Percentiles rank a stretch among this genome's conserved stretches.
These are phyloP conservation scores for Botia almorhae DNA, from an alignment of 2,797 vertebrate species.

Conservation along the genomic window DNA sequence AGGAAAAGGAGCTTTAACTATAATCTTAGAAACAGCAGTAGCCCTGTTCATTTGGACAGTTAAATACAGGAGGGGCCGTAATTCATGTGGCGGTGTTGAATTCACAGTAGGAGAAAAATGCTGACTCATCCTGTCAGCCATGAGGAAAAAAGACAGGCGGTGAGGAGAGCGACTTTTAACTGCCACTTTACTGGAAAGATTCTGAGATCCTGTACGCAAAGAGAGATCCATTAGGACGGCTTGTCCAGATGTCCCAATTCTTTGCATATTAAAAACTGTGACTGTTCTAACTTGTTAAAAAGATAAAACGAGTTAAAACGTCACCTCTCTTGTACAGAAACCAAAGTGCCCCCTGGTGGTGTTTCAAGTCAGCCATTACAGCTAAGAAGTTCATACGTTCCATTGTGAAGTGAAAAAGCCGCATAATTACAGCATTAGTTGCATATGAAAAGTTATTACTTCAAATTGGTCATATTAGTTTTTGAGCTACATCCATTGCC, in stretches of 20 bases:
- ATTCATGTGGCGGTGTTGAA: conserved; percentile 58
- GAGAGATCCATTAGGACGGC: not conserved
- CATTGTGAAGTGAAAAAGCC: not conserved
- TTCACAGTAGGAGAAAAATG: conserved; percentile 54
- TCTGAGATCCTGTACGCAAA: conserved; percentile 6
- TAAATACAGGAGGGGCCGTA: conserved; percentile 34
- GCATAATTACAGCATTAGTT: not conserved
- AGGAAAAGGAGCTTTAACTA: conserved; percentile 17
- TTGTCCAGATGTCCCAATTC: not conserved
- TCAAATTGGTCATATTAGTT: not conserved
- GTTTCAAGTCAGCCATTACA: not conserved
- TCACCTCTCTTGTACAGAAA: not conserved
- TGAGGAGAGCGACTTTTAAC: conserved; percentile 8
- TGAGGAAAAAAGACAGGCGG: conserved; percentile 14
- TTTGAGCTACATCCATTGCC: not conserved
- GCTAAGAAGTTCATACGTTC: not conserved
- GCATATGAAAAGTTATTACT: not conserved
- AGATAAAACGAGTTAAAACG: not conserved
- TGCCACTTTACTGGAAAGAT: not conserved
- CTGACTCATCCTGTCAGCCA: conserved; percentile 42
- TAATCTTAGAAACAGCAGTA: conserved; percentile 39
- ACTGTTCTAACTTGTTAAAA: not conserved
- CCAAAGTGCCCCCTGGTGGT: conserved; percentile 10
- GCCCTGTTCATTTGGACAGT: conserved; percentile 28
- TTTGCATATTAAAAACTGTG: not conserved